Percentiles rank a stretch among this genome's conserved stretches.
These are phyloP conservation scores for Heliopora coerulea DNA, from an alignment of 92 coral and sea anemone species.

Conservation along the genomic window DNA sequence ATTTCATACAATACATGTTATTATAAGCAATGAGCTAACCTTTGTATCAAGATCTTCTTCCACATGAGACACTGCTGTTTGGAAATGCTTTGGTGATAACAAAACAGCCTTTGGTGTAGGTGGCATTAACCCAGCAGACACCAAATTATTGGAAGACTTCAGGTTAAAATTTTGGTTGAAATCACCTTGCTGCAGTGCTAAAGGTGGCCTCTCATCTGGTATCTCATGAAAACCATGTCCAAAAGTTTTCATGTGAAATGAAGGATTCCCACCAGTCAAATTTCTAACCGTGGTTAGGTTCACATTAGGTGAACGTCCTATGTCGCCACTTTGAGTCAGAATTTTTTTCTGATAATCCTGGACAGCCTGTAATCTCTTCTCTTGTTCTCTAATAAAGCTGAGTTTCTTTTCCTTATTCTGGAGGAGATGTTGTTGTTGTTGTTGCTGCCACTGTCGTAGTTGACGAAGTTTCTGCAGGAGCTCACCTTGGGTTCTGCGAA, in stretches of 20 bases:
- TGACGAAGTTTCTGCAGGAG: constrained; percentile 84
- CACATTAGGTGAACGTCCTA: not conserved
- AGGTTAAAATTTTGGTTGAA: not conserved
- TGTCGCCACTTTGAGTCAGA: not conserved
- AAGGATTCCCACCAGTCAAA: not conserved
- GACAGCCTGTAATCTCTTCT: constrained; percentile 18
- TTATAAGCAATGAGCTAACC: not conserved
- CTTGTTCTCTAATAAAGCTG: constrained; percentile 9
- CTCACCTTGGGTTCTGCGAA: constrained; percentile 58
- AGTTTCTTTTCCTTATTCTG: constrained; percentile 36
- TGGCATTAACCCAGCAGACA: not conserved
- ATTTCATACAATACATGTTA: not conserved
- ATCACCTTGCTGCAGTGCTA: no score
- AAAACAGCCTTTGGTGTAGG: constrained; percentile 21
- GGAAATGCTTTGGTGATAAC: constrained; percentile 63
- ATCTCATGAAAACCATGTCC: constrained; percentile 2
- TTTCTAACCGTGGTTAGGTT: not conserved
- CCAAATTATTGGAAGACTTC: not conserved
- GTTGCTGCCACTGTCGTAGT: constrained; percentile 97
- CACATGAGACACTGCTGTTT: constrained; percentile 81
- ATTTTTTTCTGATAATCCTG: constrained; percentile 36
- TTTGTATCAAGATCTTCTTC: constrained; percentile 46
- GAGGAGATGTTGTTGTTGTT: constrained; percentile 65
- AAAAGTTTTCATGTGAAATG: not conserved
- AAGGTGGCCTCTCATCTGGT: not conserved